These are phyloP conservation scores for Ormia ochracea DNA, from an alignment of 2,888 invertebrate genomes.

Conservation along the genomic window DNA sequence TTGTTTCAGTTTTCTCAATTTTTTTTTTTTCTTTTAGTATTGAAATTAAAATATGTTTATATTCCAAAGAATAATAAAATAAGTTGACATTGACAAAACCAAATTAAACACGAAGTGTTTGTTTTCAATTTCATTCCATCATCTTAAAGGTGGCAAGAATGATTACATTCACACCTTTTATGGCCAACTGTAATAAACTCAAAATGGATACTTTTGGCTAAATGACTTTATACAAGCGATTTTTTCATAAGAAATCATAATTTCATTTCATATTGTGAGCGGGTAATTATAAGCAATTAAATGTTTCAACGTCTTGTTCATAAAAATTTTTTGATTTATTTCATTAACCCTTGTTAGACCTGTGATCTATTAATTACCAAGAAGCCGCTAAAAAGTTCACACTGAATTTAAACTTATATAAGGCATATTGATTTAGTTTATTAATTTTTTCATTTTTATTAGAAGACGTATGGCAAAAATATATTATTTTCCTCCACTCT, in stretches of 20 bases:
- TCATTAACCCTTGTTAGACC: too few species aligned
- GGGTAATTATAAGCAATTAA: too few species aligned
- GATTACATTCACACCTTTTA: not conserved
- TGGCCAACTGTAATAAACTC: not conserved
- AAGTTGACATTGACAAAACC: constrained; percentile 9
- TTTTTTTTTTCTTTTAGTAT: not conserved
- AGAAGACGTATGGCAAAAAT: not conserved
- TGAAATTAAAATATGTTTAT: constrained; percentile 18
- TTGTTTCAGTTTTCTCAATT: not conserved
- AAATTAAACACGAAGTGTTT: not conserved
- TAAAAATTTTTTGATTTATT: too few species aligned
- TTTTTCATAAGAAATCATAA: not conserved
- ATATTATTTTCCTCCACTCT: not conserved
- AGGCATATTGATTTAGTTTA: not conserved
- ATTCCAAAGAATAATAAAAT: constrained; percentile 6
- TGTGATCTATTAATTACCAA: too few species aligned
- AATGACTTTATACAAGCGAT: not conserved
- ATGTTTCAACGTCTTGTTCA: too few species aligned
- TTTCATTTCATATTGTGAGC: too few species aligned
- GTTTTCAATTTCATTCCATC: not conserved
- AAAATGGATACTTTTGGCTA: not conserved
- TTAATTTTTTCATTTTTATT: not conserved
- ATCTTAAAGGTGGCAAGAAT: not conserved
- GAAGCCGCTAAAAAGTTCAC: too few species aligned
- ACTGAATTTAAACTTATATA: too few species aligned